phyloP scores from a whole-genome alignment of 2,113 vertebrate genomes.

The Phyllostomus hastatus region DNA sequence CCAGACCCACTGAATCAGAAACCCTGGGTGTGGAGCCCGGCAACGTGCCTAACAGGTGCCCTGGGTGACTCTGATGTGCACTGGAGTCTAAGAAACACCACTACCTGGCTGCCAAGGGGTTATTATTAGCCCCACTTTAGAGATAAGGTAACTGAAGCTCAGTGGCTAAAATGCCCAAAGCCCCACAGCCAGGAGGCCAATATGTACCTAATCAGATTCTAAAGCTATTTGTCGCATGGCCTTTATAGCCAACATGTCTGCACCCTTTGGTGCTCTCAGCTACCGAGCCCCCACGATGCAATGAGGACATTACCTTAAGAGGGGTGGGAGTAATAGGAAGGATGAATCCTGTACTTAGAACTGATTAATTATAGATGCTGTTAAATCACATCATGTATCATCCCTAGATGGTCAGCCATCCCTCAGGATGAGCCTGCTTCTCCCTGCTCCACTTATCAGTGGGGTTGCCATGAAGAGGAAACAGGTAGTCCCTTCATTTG shows the following conservation, averaged over 20 bases:
- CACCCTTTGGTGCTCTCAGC: constrained; percentile 5
- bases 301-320: neutral
- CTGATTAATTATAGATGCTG: constrained; percentile 59
- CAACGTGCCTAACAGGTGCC: neutral
- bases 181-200: neutral
- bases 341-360: constrained; percentile 2
- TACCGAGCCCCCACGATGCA: neutral
- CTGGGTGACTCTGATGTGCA: neutral
- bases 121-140: neutral
- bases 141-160: neutral
- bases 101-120: neutral
- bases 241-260: neutral
- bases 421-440: neutral
- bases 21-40: neutral
- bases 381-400: constrained; percentile 27
- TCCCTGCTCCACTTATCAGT: neutral
- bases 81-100: neutral
- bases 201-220: neutral
- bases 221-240: neutral
- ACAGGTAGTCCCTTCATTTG: neutral
- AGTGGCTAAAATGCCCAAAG: neutral
- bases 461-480: neutral
- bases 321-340: neutral
- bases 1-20: neutral
- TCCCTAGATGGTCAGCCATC: neutral